Evolutionary conservation across 2,113 vertebrate species (phyloP).

Genomic region (Ginglymostoma cirratum): DNA sequence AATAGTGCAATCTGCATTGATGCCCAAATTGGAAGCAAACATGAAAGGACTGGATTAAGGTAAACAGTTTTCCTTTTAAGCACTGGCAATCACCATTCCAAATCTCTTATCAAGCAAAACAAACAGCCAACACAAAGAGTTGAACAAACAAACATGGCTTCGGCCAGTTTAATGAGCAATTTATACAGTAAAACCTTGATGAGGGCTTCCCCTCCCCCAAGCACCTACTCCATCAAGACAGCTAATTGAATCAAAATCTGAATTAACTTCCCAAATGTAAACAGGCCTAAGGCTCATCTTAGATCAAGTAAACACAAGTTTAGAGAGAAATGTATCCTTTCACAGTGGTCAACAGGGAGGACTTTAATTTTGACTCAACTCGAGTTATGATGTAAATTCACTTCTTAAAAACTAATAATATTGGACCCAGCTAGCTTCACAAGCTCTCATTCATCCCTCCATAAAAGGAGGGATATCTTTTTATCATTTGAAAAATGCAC

Average conservation of each 20-base stretch:
- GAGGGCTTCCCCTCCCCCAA: not conserved
- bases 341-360: not conserved
- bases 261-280: slow-evolving; percentile 23
- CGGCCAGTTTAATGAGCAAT: slow-evolving; percentile 27
- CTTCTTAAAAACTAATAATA: not conserved
- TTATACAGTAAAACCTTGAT: slow-evolving; percentile 27
- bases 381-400: not conserved
- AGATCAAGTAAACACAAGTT: slow-evolving; percentile 5
- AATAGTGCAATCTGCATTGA: not conserved
- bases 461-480: not conserved
- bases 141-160: slow-evolving; percentile 33
- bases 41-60: not conserved
- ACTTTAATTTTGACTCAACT: not conserved
- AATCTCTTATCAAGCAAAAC: slow-evolving; percentile 36
- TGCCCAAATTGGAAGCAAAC: not conserved
- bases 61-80: slow-evolving; percentile 7
- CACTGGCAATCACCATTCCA: not conserved
- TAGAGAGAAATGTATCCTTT: not conserved
- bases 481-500: not conserved
- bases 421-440: not conserved
- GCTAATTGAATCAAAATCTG: slow-evolving; percentile 13
- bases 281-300: slow-evolving; percentile 1
- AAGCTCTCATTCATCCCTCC: not conserved
- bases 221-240: not conserved
- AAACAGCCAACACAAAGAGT: slow-evolving; percentile 3